phyloP scores from a whole-genome alignment of 1,140 invertebrate species.

The Armadillidium nasatum region DNA sequence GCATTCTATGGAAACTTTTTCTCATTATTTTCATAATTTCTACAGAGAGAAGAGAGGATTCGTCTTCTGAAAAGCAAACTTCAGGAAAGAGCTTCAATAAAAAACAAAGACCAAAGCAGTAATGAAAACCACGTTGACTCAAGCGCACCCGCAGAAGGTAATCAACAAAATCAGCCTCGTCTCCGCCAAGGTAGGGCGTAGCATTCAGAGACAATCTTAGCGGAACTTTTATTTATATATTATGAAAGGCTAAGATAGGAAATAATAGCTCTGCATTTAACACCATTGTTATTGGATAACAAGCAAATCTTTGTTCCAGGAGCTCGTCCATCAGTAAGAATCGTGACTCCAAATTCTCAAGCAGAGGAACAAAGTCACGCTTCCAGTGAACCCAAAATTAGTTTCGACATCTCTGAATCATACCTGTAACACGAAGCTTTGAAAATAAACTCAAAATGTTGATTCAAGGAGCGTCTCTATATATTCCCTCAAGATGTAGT shows the following conservation, averaged over 20 bases:
- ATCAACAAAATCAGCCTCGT: constrained; percentile 11
- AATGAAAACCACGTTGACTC: constrained; percentile 31
- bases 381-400: not conserved
- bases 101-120: constrained; percentile 25
- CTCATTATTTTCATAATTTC: not conserved
- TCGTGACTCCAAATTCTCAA: not conserved
- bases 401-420: not conserved
- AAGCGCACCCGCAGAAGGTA: not conserved
- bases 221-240: too few relatives aligned
- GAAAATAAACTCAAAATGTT: too few relatives aligned
- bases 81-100: constrained; percentile 63
- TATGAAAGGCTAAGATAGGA: too few relatives aligned
- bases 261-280: too few relatives aligned
- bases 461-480: too few relatives aligned
- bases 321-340: not conserved
- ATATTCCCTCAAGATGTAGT: too few relatives aligned
- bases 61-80: constrained; percentile 69
- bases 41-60: constrained; percentile 84
- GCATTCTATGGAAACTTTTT: not conserved
- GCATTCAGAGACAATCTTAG: too few relatives aligned
- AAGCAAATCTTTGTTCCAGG: too few relatives aligned
- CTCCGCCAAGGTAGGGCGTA: constrained; percentile 32
- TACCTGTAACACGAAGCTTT: too few relatives aligned
- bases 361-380: not conserved
- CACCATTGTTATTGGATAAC: too few relatives aligned